Percentiles rank a stretch among this genome's conserved stretches.
phyloP scores from a whole-genome alignment of 1,140 invertebrate genomes.

The Myzus persicae region DNA sequence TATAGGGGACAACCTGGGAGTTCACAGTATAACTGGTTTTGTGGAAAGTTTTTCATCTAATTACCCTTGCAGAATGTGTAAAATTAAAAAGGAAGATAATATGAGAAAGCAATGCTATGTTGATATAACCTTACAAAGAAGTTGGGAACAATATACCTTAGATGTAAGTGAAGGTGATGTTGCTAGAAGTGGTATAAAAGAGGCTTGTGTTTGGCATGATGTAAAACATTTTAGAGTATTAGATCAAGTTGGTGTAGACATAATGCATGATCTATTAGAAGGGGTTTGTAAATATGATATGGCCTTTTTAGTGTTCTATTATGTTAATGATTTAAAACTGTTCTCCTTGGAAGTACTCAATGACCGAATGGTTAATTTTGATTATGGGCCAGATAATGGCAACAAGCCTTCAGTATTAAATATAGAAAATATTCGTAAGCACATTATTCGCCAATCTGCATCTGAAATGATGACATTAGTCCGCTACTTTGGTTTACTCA shows the following conservation, averaged over 20 bases:
- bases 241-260: too few relatives aligned
- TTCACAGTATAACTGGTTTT: neutral
- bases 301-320: neutral
- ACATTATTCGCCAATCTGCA: neutral
- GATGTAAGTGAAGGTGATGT: neutral
- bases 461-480: neutral
- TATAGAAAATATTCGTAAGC: neutral
- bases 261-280: too few relatives aligned
- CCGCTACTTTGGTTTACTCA: neutral
- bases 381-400: too few relatives aligned
- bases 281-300: constrained; percentile 16
- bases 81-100: constrained; percentile 2
- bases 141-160: constrained; percentile 9
- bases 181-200: constrained; percentile 8
- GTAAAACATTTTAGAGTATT: neutral
- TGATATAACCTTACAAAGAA: neutral
- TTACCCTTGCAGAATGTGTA: neutral
- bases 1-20: neutral
- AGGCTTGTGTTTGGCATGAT: neutral
- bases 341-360: neutral
- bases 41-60: too few relatives aligned
- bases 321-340: neutral
- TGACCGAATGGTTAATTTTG: neutral
- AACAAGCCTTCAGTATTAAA: neutral
- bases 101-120: neutral